Evolutionary conservation across 2,797 vertebrate genomes (phyloP).

Genomic region (Spinus olivaceus): DNA sequence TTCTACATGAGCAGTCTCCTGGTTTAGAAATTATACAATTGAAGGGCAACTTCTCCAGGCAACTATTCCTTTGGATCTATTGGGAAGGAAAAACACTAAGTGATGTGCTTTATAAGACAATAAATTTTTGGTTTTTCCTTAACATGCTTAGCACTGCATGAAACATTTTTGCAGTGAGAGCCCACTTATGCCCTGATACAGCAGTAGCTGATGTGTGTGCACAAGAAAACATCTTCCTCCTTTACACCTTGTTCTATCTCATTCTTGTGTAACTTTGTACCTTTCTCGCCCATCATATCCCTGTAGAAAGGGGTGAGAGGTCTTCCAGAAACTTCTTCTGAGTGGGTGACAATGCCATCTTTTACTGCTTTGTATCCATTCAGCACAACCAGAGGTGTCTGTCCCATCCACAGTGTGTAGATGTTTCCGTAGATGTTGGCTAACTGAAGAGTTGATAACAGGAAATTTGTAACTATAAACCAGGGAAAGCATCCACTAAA

Average conservation of each 20-base stretch:
- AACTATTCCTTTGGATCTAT: neutral
- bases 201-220: neutral
- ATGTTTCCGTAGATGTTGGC: slow-evolving; percentile 50
- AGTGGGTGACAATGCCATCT: slow-evolving; percentile 61
- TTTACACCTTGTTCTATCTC: neutral
- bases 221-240: neutral
- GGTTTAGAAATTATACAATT: neutral
- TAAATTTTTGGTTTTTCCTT: neutral
- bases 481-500: neutral
- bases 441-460: slow-evolving; percentile 28
- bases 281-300: slow-evolving; percentile 67
- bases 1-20: neutral
- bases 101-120: neutral
- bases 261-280: neutral
- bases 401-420: slow-evolving; percentile 69
- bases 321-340: slow-evolving; percentile 59
- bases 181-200: neutral
- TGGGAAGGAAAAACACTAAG: neutral
- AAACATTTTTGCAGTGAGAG: neutral
- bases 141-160: neutral
- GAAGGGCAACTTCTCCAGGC: neutral
- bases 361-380: slow-evolving; percentile 61
- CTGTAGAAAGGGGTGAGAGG: slow-evolving; percentile 59
- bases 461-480: neutral
- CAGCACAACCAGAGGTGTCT: slow-evolving; percentile 57